Base-by-base conservation (phyloP, 2,113 vertebrate species). In the Phrynocephalus versicolor region DNA sequence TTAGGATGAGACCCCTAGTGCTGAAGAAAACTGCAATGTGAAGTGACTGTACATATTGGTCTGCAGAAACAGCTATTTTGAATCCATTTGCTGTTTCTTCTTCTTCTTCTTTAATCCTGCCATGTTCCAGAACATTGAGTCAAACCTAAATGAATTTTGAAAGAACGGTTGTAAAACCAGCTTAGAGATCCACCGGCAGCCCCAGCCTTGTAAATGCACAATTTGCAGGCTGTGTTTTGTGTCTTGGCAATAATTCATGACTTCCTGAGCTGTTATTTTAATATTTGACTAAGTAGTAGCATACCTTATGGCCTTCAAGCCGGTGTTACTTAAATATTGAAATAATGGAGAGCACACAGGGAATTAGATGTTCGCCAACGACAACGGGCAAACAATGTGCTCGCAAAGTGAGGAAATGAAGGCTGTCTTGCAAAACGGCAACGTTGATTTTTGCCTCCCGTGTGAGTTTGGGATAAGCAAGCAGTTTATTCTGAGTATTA, bases 201-300 rank as follows among this genome's bases (percentile, higher is more conserved):
- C 84, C 33, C 33, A 65, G 70, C 39, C 78, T 67, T 86, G 60
- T 55, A 65, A 51, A 81, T 81, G n/a, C 58, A 37, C 79, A 74
- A 74, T 81, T 64, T 64, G 58, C 55, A 70, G 18, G 58, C 23
- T 18, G 16, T 16, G 60, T 73, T 81, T 64, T 73, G 39, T 55
- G 70, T 14, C 9, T 57, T 30, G 51, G 60, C 78, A 74, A 81
- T 74, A 81, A 81, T 81, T 74, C 69, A 86, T 86, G 41, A 51
- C 71, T 64, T 74, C 60, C 78, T 21, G 21, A 81, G 71, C 39
- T 37, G 51, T 81, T 86, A 23, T 65, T 86, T 86, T 81, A 86
- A 81, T 81, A 81, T 86, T 86, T 86, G 73, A 81, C 70, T 55
- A 80, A 65, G 23, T 74, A 74, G 84, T 74, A 74, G 60, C 23